These are phyloP conservation scores for Osmoderma eremita DNA, from an alignment of 2,888 invertebrate species.

Conservation along the genomic window DNA sequence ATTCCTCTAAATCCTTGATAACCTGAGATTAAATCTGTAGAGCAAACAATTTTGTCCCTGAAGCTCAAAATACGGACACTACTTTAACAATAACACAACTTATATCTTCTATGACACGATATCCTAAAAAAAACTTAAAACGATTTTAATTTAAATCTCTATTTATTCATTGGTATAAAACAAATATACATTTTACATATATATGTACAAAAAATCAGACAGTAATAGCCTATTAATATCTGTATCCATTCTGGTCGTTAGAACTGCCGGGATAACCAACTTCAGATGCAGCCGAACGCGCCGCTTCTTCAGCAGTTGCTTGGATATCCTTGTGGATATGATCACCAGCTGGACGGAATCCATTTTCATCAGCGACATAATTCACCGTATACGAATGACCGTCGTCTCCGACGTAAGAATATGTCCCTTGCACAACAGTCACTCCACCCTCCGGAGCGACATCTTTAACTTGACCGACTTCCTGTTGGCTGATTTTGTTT, in stretches of 20 bases:
- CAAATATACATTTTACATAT: too few relatives aligned
- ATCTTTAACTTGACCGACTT: conserved; percentile 61
- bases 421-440: conserved; percentile 64
- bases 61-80: too few relatives aligned
- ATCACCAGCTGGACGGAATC: conserved; percentile 59
- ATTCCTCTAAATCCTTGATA: too few relatives aligned
- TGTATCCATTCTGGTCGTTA: conserved; percentile 10
- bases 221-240: conserved; percentile 5
- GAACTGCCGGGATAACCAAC: conserved; percentile 5
- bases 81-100: too few relatives aligned
- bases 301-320: conserved; percentile 34
- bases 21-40: too few relatives aligned
- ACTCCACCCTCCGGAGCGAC: conserved; percentile 59
- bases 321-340: conserved; percentile 40
- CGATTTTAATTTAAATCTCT: not conserved
- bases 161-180: conserved; percentile 22
- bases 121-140: too few relatives aligned
- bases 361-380: conserved; percentile 66
- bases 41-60: too few relatives aligned
- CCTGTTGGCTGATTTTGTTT: conserved; percentile 65
- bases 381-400: conserved; percentile 65
- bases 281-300: conserved; percentile 52
- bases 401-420: conserved; percentile 64
- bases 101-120: too few relatives aligned
- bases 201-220: too few relatives aligned